Base-by-base conservation (phyloP, 2,797 vertebrate genomes). In the Amazonetta brasiliensis region DNA sequence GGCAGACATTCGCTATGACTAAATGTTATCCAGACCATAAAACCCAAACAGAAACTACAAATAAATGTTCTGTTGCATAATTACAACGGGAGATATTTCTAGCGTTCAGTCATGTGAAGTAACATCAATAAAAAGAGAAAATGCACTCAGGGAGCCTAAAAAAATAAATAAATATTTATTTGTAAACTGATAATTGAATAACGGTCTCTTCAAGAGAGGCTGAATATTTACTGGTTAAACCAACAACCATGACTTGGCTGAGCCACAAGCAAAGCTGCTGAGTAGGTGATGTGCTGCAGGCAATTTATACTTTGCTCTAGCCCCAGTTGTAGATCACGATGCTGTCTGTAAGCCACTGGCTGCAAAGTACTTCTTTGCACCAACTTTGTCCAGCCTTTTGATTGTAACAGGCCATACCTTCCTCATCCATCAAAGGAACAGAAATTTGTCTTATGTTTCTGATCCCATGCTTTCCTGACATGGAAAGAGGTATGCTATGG, bases 11-110 rank as follows among this genome's bases (percentile, higher is more conserved):
- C 33, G 11, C 75, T 41, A 75, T 0, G 2, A 82, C 63, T 81
- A 76, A 93, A 93, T 25, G 18, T 71, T 86, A 66, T 48, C 79
- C 83, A 86, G 71, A 56, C 77, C 56, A 64, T 93, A 96, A 94
- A 93, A 84, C 59, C 89, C 89, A 63, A 72, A 75, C 33, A 92
- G 72, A 72, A 91, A 37, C 35, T 89, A 75, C 76, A 84, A 88
- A 91, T 50, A 92, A 90, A 84, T 60, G 48, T 87, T 71, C 60
- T 1, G 2, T 77, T 71, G 83, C 6, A 5, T 87, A 90, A 92
- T 91, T 91, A 74, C 50, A 68, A 44, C 41, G 89, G 72, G 60
- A 92, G 84, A 79, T 81, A 85, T 62, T 95, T 87, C 63, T 76
- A 25, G 13, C 50, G 33, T 75, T 80, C 74, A 62, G 71, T 72